These are phyloP conservation scores for Cyrtonyx montezumae DNA, from an alignment of 2,113 vertebrate species.

Conservation along the genomic window DNA sequence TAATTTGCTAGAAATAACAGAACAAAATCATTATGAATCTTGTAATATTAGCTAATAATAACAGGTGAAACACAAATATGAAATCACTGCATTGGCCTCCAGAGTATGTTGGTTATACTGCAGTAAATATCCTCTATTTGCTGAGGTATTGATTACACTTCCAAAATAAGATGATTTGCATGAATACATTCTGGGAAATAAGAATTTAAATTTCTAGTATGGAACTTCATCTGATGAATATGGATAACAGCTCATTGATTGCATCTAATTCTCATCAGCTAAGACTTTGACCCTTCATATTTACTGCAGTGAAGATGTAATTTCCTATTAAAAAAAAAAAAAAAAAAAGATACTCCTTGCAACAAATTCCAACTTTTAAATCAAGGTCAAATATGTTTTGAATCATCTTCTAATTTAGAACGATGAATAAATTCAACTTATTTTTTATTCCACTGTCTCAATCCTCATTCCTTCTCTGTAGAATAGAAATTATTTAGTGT, in stretches of 20 bases:
- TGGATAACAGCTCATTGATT: conserved; percentile 61
- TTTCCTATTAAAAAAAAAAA: neutral
- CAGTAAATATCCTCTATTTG: conserved; percentile 44
- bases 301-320: neutral
- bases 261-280: conserved; percentile 58
- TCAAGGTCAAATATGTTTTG: conserved; percentile 32
- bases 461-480: neutral
- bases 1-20: conserved; percentile 2
- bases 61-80: neutral
- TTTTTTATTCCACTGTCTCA: conserved; percentile 1
- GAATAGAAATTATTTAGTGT: neutral
- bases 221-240: conserved; percentile 58
- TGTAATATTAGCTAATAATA: neutral
- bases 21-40: neutral
- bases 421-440: neutral
- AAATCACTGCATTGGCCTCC: conserved; percentile 26
- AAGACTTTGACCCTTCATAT: conserved; percentile 29
- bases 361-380: neutral
- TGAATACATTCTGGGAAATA: conserved; percentile 51
- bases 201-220: conserved; percentile 64
- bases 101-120: neutral
- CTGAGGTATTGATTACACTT: conserved; percentile 42
- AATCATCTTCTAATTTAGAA: conserved; percentile 7
- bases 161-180: conserved; percentile 48
- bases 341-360: neutral